These are phyloP conservation scores for Smittia sp. DNA, from an alignment of 2,888 invertebrate species.

Conservation along the genomic window DNA sequence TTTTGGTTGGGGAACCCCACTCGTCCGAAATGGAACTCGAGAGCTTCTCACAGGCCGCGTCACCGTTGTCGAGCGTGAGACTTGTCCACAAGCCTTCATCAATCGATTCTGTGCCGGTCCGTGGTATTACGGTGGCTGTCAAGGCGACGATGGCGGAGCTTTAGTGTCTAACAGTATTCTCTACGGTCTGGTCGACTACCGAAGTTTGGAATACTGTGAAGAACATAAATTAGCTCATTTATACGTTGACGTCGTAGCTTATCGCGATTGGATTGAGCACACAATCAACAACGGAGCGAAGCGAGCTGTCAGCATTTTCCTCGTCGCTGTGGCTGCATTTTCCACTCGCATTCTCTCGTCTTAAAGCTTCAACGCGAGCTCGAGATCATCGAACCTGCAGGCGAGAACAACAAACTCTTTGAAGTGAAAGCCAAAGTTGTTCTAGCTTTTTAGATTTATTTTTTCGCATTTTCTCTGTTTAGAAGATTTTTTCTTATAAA, in stretches of 20 bases:
- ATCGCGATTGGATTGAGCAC: not conserved
- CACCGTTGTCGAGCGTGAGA: not conserved
- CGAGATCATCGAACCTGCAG: too few species aligned
- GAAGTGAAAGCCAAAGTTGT: not conserved
- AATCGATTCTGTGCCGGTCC: conserved; percentile 4
- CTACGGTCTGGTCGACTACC: not conserved
- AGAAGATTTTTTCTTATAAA: conserved; percentile 31
- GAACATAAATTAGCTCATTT: not conserved
- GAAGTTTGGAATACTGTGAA: not conserved
- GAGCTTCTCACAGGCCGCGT: not conserved
- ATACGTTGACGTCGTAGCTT: not conserved
- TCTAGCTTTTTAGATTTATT: conserved; percentile 11
- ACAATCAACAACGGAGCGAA: not conserved
- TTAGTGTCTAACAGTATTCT: not conserved
- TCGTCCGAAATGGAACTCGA: not conserved
- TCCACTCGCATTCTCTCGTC: not conserved
- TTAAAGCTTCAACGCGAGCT: too few species aligned
- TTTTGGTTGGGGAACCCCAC: not conserved
- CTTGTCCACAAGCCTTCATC: not conserved
- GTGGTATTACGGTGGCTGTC: not conserved
- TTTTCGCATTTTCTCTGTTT: conserved; percentile 20
- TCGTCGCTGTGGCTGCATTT: not conserved
- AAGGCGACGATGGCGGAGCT: conserved; percentile 15
- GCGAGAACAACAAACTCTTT: too few species aligned
- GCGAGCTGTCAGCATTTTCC: not conserved